Evolutionary conservation across 92 coral and sea anemone genomes (phyloP), one percentile per base, ranked within the genome.

Genomic region (Porites divaricata): DNA sequence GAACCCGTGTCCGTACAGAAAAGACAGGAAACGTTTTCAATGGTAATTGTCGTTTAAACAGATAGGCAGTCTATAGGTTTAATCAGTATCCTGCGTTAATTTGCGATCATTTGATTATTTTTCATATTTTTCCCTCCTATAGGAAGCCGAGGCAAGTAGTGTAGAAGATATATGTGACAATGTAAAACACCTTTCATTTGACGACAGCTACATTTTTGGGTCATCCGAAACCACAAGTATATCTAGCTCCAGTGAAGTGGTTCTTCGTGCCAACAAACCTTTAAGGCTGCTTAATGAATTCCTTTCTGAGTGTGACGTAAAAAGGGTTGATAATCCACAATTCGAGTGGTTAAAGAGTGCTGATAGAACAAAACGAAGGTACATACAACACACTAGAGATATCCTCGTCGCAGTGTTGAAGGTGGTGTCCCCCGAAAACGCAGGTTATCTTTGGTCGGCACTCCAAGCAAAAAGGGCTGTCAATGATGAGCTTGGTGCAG

Each of bases 391-490:
- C 14, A 78, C 85, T 8, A 52, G 80, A 19, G 89, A 86, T 24
- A 75, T 79, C 64, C 84, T 86, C 45, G 85, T 79, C 19, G 89
- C 89, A 23, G 85, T 78, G 15, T 20, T 86, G 19, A 71, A 86
- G 67, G 89, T 61, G 51, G 84, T 86, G 73, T 71, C 89, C 17
- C 85, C 79, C 5, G 89, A 86, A 78, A 86, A 86, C 57, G 79
- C 85, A 58, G 85, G 85, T 12, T 51, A 79, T 48, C 80, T 86
- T 11, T 71, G 89, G 85, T 3, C 80, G 17, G 80, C 85, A 62
- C 74, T 86, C 51, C 89, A 86, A 48, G 89, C 72, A 4, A 63
- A 74, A 79, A 78, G 51, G 80, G 49, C 79, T 71, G 85, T 72
- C 26, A 79, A 71, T 45, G 80, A 79, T 66, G 58, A 79, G 75